Evolutionary conservation across 2,888 invertebrate genomes (phyloP).

Genomic region (Stomorhina lunata): DNA sequence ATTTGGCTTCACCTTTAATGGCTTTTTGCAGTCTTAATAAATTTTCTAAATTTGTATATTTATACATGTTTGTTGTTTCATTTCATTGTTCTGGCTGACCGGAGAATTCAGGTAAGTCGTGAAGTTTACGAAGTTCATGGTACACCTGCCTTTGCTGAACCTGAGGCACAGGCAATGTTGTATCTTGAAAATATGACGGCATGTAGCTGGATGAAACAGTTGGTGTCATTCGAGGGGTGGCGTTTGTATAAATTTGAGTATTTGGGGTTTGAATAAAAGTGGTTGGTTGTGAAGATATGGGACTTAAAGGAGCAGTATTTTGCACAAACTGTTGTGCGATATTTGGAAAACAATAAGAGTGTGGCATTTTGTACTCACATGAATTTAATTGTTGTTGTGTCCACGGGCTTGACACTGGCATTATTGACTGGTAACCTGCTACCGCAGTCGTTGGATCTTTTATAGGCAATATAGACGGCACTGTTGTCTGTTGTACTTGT

Average conservation of each 20-base stretch:
- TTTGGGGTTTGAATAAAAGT: neutral
- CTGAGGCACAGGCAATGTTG: neutral
- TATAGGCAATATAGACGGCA: neutral
- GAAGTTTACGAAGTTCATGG: neutral
- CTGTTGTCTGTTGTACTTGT: neutral
- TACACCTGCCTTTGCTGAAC: neutral
- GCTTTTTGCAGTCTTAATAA: constrained; percentile 59
- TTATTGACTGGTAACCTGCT: neutral
- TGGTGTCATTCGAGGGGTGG: constrained; percentile 12
- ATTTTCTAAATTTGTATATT: constrained; percentile 62
- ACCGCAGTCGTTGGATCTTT: constrained; percentile 13
- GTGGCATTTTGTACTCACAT: constrained; percentile 17
- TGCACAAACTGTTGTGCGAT: constrained; percentile 6
- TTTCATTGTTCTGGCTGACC: constrained; percentile 64
- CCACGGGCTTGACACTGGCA: neutral
- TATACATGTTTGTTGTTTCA: constrained; percentile 53
- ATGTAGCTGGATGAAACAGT: neutral
- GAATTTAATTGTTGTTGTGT: neutral
- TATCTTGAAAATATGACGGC: neutral
- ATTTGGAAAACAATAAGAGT: neutral
- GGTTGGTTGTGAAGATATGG: neutral
- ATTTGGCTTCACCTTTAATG: constrained; percentile 57
- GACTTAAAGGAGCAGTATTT: neutral
- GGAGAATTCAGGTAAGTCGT: neutral
- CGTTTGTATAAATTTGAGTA: neutral